Conservation (phyloP, 2,113 vertebrate species). For the Tinamus guttatus region DNA sequence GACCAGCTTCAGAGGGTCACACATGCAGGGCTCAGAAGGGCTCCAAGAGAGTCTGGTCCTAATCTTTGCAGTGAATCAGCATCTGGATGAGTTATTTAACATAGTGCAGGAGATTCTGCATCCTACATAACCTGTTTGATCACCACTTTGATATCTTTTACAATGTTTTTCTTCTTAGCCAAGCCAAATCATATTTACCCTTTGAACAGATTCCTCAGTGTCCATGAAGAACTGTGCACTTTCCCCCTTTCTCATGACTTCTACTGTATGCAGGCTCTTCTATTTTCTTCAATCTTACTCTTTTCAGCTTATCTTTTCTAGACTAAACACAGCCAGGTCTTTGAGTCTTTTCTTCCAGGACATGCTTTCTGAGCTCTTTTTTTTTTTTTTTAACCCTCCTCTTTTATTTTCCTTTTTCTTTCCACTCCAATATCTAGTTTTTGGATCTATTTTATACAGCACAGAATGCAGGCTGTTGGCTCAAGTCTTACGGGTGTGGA, state of each 20-base stretch:
- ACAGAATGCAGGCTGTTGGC: neutral
- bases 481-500: neutral
- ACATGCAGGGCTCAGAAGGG: neutral
- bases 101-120: neutral
- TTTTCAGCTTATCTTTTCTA: constrained; percentile 6
- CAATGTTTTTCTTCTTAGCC: neutral
- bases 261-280: neutral
- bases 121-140: neutral
- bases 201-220: neutral
- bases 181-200: neutral
- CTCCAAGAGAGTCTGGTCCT: neutral
- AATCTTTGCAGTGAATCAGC: neutral
- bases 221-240: neutral
- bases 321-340: constrained; percentile 17
- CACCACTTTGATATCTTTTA: neutral
- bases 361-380: neutral
- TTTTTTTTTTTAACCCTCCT: neutral
- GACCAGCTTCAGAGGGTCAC: neutral
- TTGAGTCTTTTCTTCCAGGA: neutral
- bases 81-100: neutral
- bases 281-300: neutral
- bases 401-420: neutral
- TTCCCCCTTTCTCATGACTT: neutral
- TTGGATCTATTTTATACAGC: neutral
- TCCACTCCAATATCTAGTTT: neutral